Evolutionary conservation across 1,140 invertebrate species (phyloP), one percentile per base, ranked within the genome.

Genomic region (Eupristina koningsbergeri): DNA sequence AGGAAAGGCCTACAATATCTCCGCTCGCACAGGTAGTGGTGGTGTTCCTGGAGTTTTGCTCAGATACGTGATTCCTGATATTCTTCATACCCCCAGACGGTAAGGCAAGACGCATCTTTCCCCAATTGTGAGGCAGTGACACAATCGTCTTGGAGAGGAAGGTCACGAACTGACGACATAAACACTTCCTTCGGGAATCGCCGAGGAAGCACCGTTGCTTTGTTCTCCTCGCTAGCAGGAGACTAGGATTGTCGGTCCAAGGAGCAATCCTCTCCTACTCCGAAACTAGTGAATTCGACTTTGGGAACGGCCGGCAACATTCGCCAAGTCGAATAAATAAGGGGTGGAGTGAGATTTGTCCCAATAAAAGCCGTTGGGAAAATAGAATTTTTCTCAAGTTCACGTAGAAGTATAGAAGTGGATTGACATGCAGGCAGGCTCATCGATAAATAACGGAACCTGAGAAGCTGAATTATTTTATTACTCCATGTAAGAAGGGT

Each of bases 191-290:
- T 58, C 26, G 22, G 53, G 22, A 26, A 26, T 50, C 22, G 22
- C 9, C 1, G 22, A 58, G 22, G 0, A 58, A 26, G 50, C 50
- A 17, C 17, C 9, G 9, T 17, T 17, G 19, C 50, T 53, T 53
- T 53, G 50, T 17, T 17, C 19, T 53, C 50, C 50, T 17, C 19
- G 17, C 50, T 45, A 45, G 41, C 11, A 89, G 87, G 86, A 84
- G 86, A 85, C 19, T 11, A 86, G 88, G 89, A 89, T 90, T 89
- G 90, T 90, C 89, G 89, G 85, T 84, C 84, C 63, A 83, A 85
- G 84, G 87, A 81, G 83, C 82, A 84, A 83, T 85, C 83, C 13
- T 78, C 29, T 76, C 29, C 71, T 11, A 74, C 29, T 76, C 29
- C 71, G 34, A 31, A 80, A 86, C 41, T 71, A 13, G 64, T 36